These are phyloP conservation scores for Arbacia lixula DNA, from an alignment of 53 echinoderm and acorn worm species.

Conservation along the genomic window DNA sequence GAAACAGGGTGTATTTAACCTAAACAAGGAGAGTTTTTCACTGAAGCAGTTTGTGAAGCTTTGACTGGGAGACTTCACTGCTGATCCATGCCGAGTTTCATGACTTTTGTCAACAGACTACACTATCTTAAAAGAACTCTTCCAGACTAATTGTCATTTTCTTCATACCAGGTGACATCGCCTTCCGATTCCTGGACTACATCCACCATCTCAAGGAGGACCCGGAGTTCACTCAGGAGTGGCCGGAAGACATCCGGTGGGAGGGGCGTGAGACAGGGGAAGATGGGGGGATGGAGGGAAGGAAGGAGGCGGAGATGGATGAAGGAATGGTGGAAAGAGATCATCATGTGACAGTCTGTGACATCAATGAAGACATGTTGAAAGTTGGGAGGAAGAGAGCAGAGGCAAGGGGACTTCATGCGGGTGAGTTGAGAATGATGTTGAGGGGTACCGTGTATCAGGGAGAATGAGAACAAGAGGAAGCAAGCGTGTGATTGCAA, in stretches of 20 bases:
- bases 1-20: no score
- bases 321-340: not conserved
- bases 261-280: conserved; percentile 14
- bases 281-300: conserved; percentile 3
- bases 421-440: conserved; percentile 46
- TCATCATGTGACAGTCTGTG: conserved; percentile 85
- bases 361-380: conserved; percentile 91
- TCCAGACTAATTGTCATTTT: not conserved
- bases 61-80: no score
- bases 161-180: conserved; percentile 82
- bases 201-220: conserved; percentile 54
- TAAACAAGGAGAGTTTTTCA: no score
- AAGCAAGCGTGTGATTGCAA: no score
- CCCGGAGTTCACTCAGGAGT: conserved; percentile 29
- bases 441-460: no score
- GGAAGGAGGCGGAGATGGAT: not conserved
- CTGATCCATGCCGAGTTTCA: no score
- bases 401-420: conserved; percentile 61
- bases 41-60: no score
- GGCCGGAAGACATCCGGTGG: conserved; percentile 47
- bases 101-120: no score
- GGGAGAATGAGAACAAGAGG: no score
- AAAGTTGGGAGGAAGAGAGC: conserved; percentile 87
- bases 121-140: no score
- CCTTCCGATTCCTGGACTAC: conserved; percentile 88